Evolutionary conservation across 1,140 invertebrate species (phyloP).

Genomic region (Liolophura sinensis): DNA sequence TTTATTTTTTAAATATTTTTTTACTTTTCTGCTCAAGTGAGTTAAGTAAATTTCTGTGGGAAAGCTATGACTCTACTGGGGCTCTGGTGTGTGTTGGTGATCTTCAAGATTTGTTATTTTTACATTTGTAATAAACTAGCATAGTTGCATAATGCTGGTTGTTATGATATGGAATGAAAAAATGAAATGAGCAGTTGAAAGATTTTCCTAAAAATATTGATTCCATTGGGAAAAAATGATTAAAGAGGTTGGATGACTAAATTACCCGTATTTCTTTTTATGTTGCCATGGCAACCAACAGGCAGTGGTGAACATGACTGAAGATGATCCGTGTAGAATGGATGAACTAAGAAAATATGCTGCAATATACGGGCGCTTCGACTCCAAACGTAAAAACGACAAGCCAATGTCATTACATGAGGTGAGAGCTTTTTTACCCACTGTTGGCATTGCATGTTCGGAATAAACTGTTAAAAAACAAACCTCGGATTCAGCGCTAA

Average conservation of each 20-base stretch:
- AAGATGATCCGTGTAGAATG: constrained; percentile 63
- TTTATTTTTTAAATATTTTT: not conserved
- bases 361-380: constrained; percentile 92
- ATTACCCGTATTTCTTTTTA: constrained; percentile 7
- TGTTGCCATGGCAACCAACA: constrained; percentile 10
- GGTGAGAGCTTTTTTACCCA: constrained; percentile 60
- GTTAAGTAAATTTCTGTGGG: not conserved
- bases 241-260: constrained; percentile 1
- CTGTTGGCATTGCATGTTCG: no score
- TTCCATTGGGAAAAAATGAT: not conserved
- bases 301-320: constrained; percentile 31
- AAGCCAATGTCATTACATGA: constrained; percentile 96
- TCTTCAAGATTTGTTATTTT: not conserved
- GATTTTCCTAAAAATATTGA: no score
- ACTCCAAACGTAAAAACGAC: constrained; percentile 93
- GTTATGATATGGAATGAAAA: no score
- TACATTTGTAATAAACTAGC: constrained; percentile 1
- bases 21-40: not conserved
- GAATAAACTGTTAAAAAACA: no score
- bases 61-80: not conserved
- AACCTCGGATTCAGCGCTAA: no score
- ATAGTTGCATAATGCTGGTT: not conserved
- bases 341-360: constrained; percentile 94
- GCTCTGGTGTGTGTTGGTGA: not conserved
- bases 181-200: no score